Conservation (phyloP, 2,113 vertebrate genomes). For the Ranitomeya variabilis region DNA sequence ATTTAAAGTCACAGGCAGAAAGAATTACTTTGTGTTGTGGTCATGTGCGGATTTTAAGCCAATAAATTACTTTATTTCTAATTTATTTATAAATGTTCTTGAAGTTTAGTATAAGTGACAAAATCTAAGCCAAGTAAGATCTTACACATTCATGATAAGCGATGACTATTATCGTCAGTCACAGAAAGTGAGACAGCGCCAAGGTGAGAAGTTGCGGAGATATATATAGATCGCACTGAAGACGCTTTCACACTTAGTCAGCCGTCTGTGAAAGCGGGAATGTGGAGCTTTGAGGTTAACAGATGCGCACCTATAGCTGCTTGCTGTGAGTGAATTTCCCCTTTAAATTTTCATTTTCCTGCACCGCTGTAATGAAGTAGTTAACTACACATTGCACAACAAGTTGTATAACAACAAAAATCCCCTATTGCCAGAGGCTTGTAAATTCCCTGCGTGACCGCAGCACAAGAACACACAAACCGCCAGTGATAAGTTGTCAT, state of each 20-base stretch:
- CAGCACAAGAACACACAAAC: neutral
- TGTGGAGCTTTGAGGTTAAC: neutral
- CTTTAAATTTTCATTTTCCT: neutral
- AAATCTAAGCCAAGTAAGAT: too few relatives aligned
- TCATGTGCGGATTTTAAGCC: neutral
- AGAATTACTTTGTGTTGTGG: neutral
- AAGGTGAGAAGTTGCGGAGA: conserved; percentile 16
- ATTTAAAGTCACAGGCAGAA: neutral
- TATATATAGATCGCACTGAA: neutral
- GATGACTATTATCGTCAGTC: neutral
- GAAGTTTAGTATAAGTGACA: too few relatives aligned
- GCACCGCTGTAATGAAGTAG: neutral
- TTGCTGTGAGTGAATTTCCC: neutral
- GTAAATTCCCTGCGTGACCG: neutral
- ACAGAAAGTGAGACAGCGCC: neutral
- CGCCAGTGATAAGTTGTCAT: neutral
- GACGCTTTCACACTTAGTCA: conserved; percentile 29
- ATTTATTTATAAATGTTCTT: too few relatives aligned
- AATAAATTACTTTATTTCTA: neutral
- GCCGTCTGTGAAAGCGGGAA: neutral
- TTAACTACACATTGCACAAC: neutral
- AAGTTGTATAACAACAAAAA: neutral
- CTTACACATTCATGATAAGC: neutral
- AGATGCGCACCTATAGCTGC: neutral
- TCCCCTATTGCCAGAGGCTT: neutral